Base-by-base conservation (phyloP, 2,113 vertebrate genomes). In the Phalacrocorax aristotelis region DNA sequence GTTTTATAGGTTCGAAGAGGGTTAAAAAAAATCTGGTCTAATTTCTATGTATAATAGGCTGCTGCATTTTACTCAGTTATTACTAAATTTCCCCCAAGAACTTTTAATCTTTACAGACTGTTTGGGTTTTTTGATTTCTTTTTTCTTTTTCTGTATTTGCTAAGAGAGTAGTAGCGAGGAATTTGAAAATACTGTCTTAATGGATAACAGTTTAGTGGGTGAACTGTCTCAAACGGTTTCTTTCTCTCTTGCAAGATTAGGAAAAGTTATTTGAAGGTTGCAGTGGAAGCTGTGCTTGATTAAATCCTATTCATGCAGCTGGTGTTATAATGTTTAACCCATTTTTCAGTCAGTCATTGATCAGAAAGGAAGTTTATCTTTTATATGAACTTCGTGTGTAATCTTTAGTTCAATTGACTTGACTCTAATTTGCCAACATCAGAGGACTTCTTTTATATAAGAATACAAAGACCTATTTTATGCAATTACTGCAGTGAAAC, bases 401-500 rank as follows among this genome's bases (percentile, higher is more conserved):
- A 84, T 58, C 71, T 88, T 94, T 60, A 80, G 44, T 96, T 94
- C 61, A 94, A 26, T 46, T 90, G 68, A 49, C 46, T 72, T 69
- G 36, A 79, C 58, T 95, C 69, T 83, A 70, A 92, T 95, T 93
- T 93, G 60, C 46, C 57, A 86, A 7, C 72, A 90, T 89, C 64
- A 89, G 76, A 90, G 62, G 16, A 44, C 27, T 95, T 80, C 83
- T 83, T 95, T 62, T 83, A 77, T 71, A 66, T 13, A 78, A 60
- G 79, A 86, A 51, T 36, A 86, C 83, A 94, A 90, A 94, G 83
- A 9, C 44, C 42, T 66, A 44, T 65, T 93, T 90, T 87, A 81
- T 83, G 68, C 83, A 93, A 94, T 96, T 93, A 95, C 55, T 27
- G 20, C 38, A 75, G 71, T 87, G 85, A 75, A 94, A 85, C 55